These are phyloP conservation scores for Exocentrus adspersus DNA, from an alignment of 2,888 invertebrate genomes.

Conservation along the genomic window DNA sequence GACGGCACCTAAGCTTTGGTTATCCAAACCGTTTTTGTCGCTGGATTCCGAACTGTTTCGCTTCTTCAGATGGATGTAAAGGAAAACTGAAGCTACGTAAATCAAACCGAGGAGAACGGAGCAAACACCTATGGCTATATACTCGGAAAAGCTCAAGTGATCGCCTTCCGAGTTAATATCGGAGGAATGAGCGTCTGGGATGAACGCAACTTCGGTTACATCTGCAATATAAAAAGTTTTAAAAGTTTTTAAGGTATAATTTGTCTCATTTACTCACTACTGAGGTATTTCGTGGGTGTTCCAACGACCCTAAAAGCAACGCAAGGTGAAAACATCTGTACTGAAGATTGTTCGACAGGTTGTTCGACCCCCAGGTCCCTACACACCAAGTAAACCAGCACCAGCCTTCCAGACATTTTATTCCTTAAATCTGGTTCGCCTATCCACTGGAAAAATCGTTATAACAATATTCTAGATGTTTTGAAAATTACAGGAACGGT, in stretches of 20 bases:
- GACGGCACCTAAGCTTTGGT: constrained; percentile 57
- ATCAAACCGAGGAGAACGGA: constrained; percentile 86
- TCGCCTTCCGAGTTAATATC: constrained; percentile 63
- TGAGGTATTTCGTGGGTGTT: constrained; percentile 73
- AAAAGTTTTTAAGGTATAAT: not conserved
- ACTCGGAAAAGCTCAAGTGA: constrained; percentile 79
- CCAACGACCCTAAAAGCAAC: constrained; percentile 89
- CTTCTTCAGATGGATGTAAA: constrained; percentile 82
- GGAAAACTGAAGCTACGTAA: constrained; percentile 85
- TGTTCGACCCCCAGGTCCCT: constrained; percentile 69
- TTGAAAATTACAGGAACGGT: too few species aligned
- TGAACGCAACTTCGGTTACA: constrained; percentile 83
- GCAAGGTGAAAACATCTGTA: constrained; percentile 81
- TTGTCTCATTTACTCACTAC: constrained; percentile 44
- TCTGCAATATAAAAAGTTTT: constrained; percentile 65
- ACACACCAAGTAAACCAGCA: constrained; percentile 83
- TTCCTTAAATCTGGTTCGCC: constrained; percentile 81
- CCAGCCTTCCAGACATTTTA: constrained; percentile 82
- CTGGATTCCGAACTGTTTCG: constrained; percentile 60
- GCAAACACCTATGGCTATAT: constrained; percentile 84
- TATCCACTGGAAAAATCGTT: constrained; percentile 75
- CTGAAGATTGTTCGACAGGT: constrained; percentile 58
- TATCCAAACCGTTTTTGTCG: constrained; percentile 50
- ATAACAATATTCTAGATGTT: not conserved
- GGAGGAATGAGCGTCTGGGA: constrained; percentile 71